Evolutionary conservation across 2,888 invertebrate genomes (phyloP).

Genomic region (Sarcophaga carnaria): DNA sequence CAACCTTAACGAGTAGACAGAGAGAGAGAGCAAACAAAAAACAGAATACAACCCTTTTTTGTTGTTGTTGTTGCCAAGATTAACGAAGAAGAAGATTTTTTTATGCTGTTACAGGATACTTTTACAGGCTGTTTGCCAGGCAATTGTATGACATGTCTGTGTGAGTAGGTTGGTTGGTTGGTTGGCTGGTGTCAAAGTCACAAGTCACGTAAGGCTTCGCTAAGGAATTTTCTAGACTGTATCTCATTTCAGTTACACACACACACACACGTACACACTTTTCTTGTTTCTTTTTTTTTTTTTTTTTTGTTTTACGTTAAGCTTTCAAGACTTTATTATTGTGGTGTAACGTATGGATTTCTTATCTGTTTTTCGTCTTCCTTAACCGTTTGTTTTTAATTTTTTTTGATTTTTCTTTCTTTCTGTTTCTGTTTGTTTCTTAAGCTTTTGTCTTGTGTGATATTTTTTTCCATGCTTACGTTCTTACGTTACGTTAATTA

Average conservation of each 20-base stretch:
- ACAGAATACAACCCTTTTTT: slow-evolving; percentile 61
- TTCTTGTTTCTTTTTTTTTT: slow-evolving; percentile 20
- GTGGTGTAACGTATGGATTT: slow-evolving; percentile 63
- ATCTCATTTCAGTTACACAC: background rate
- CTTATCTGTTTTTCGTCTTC: slow-evolving; percentile 32
- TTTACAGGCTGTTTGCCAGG: slow-evolving; percentile 55
- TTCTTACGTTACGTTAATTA: slow-evolving; percentile 56
- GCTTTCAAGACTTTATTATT: slow-evolving; percentile 26
- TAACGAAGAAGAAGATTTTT: slow-evolving; percentile 10
- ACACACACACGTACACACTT: background rate
- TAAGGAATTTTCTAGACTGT: slow-evolving; percentile 61
- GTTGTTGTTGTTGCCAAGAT: background rate
- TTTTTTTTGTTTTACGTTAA: slow-evolving; percentile 28
- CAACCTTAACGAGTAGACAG: background rate
- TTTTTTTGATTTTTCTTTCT: slow-evolving; percentile 44
- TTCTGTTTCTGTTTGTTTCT: background rate
- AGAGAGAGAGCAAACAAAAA: background rate
- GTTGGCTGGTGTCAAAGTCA: slow-evolving; percentile 50
- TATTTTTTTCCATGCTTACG: slow-evolving; percentile 29
- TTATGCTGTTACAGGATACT: slow-evolving; percentile 66
- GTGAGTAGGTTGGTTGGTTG: slow-evolving; percentile 21
- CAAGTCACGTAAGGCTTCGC: slow-evolving; percentile 69
- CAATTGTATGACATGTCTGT: slow-evolving; percentile 23
- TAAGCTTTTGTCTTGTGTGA: slow-evolving; percentile 10
- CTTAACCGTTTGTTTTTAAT: slow-evolving; percentile 9